These are phyloP conservation scores for Aselliscus stoliczkanus DNA, from an alignment of 2,797 vertebrate species.

Conservation along the genomic window DNA sequence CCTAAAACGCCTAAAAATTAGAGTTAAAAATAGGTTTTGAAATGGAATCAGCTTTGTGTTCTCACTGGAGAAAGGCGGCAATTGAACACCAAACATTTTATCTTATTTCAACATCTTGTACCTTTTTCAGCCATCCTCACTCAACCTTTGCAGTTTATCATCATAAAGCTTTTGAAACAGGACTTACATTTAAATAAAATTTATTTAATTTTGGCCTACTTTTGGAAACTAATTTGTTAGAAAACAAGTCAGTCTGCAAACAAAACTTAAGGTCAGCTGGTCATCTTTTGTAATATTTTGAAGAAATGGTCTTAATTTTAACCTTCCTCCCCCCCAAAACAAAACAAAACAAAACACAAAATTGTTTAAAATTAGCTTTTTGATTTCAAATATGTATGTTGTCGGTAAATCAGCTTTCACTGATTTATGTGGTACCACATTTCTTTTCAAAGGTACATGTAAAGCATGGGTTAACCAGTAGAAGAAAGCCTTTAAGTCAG, in stretches of 20 bases:
- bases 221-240: constrained; percentile 43
- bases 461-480: not conserved
- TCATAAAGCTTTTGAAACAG: constrained; percentile 35
- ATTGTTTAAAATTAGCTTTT: not conserved
- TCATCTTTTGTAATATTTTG: not conserved
- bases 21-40: constrained; percentile 21
- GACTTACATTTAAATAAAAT: constrained; percentile 52
- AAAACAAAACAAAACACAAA: no score
- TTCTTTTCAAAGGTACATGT: not conserved
- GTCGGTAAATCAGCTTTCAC: not conserved
- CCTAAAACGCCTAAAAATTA: not conserved
- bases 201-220: constrained; percentile 34
- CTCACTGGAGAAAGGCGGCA: not conserved
- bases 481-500: not conserved
- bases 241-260: not conserved
- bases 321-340: fast-evolving
- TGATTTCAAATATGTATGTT: not conserved
- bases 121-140: not conserved
- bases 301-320: not conserved
- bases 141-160: constrained; percentile 20
- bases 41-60: not conserved
- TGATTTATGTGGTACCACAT: not conserved
- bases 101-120: constrained; percentile 33
- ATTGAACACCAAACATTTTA: not conserved
- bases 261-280: not conserved